Evolutionary conservation across 2,113 vertebrate genomes (phyloP).

Genomic region (Tetrax tetrax): DNA sequence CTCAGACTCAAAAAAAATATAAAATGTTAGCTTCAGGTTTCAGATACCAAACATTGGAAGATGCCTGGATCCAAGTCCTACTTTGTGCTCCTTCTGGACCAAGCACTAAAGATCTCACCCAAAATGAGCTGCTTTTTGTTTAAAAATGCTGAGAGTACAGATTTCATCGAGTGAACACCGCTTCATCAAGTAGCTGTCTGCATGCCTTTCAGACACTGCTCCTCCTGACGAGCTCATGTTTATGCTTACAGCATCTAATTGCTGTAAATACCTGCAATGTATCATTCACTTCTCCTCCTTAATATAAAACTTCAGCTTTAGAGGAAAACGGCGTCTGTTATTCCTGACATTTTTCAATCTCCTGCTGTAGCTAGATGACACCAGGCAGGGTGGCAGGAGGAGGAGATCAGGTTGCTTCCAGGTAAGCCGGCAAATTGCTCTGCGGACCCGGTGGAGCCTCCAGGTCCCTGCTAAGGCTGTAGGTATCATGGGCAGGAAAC

Average conservation of each 20-base stretch:
- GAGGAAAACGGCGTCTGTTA: slow-evolving; percentile 14
- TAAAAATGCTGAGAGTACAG: not conserved
- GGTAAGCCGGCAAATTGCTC: slow-evolving; percentile 7
- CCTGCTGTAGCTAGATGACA: not conserved
- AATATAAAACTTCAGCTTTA: slow-evolving; percentile 13
- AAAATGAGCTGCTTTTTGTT: not conserved
- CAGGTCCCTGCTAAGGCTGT: not conserved
- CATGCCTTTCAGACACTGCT: not conserved
- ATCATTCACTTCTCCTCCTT: slow-evolving; percentile 22
- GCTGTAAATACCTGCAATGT: slow-evolving; percentile 3
- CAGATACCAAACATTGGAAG: not conserved
- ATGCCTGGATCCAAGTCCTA: not conserved
- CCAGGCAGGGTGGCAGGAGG: not conserved
- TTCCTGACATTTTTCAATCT: slow-evolving; percentile 3
- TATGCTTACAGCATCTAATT: slow-evolving; percentile 16
- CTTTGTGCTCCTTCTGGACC: not conserved
- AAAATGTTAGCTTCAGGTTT: not conserved
- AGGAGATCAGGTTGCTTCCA: slow-evolving; percentile 38
- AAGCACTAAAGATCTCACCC: not conserved
- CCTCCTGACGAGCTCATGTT: slow-evolving; percentile 4
- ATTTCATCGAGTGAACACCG: not conserved
- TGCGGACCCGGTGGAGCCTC: not conserved
- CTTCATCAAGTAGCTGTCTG: slow-evolving; percentile 3
- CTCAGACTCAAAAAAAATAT: not conserved
- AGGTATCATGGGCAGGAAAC: slow-evolving; percentile 18